These are phyloP conservation scores for Apeira syringaria DNA, from an alignment of 2,888 invertebrate genomes.

Conservation along the genomic window DNA sequence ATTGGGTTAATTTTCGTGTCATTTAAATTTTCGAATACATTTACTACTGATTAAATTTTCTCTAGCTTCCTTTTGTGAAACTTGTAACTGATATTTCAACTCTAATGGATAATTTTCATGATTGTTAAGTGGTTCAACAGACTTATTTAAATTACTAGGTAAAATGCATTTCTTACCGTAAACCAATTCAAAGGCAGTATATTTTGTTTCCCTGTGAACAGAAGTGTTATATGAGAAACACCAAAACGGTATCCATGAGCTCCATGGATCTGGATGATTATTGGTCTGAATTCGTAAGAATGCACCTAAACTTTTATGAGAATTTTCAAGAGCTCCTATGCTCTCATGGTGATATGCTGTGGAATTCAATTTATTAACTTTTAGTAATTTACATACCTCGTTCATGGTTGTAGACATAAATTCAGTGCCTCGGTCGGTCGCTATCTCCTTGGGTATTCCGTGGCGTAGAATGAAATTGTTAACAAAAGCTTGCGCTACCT, in stretches of 20 bases:
- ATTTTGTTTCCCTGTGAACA: not conserved
- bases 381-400: not conserved
- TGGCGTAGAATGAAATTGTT: not conserved
- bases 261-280: not conserved
- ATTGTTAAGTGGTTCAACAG: constrained; percentile 10
- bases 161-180: not conserved
- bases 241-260: not conserved
- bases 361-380: not conserved
- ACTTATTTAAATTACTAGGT: not conserved
- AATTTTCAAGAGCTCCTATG: not conserved
- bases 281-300: not conserved
- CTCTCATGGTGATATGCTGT: constrained; percentile 1
- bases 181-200: not conserved
- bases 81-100: constrained; percentile 16
- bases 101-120: constrained; percentile 10
- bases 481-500: not conserved
- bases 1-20: not conserved
- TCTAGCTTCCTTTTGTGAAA: constrained; percentile 7
- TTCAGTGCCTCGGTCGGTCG: not conserved
- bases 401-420: constrained; percentile 1
- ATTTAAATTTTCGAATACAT: not conserved
- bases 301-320: not conserved
- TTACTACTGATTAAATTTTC: not conserved
- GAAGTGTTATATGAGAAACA: not conserved
- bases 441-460: not conserved